phyloP scores from a whole-genome alignment of 2,113 vertebrate genomes.

The Chlorocebus sabaeus region DNA sequence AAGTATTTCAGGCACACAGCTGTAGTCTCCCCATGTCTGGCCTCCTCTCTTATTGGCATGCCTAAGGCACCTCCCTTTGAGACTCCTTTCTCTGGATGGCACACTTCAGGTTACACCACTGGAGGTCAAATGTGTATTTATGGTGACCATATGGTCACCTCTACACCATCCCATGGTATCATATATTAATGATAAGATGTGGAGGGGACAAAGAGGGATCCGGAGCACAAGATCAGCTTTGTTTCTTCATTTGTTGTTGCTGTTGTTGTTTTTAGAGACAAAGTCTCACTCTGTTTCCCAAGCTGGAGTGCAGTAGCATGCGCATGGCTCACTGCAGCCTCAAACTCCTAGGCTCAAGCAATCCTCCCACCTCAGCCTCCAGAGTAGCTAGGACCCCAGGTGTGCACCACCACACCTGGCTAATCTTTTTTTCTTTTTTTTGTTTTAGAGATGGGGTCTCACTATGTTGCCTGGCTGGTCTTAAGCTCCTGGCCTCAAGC shows the following conservation, averaged over 20 bases:
- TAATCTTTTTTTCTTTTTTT: too few relatives aligned
- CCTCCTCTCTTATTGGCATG: not conserved
- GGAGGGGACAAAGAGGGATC: not conserved
- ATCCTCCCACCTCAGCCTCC: too few relatives aligned
- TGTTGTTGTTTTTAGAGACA: too few relatives aligned
- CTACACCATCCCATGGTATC: not conserved
- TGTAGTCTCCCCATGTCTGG: not conserved
- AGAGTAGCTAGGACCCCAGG: too few relatives aligned
- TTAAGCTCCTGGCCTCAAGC: too few relatives aligned
- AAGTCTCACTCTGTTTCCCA: too few relatives aligned
- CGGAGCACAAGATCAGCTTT: conserved; percentile 1
- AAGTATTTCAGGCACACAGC: not conserved
- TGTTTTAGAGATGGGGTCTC: too few relatives aligned
- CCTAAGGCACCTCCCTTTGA: not conserved
- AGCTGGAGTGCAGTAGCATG: too few relatives aligned
- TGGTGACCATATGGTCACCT: not conserved
- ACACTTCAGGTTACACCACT: not conserved
- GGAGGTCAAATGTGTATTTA: not conserved
- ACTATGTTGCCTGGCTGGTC: too few relatives aligned
- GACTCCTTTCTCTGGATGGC: not conserved
- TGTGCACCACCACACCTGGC: too few relatives aligned
- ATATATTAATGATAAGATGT: not conserved
- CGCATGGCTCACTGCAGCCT: too few relatives aligned
- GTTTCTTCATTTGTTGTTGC: not conserved
- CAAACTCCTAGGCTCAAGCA: too few relatives aligned